phyloP scores from a whole-genome alignment of 2,797 vertebrate species.

The Enteromius radiatus region DNA sequence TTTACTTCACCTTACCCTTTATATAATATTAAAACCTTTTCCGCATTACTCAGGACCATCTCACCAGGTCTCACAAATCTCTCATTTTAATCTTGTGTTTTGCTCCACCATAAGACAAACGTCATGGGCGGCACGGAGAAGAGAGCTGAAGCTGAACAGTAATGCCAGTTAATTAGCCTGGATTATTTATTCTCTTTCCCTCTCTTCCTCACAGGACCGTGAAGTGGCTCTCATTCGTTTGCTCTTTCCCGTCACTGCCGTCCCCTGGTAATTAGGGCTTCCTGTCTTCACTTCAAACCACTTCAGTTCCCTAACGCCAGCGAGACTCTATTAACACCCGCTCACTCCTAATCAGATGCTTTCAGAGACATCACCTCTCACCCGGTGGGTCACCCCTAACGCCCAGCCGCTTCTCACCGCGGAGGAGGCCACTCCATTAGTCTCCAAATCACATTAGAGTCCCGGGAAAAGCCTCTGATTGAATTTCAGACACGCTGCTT shows the following conservation, averaged over 20 bases:
- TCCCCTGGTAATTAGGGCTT: constrained; percentile 62
- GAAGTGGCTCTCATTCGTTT: constrained; percentile 47
- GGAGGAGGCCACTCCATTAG: constrained; percentile 53
- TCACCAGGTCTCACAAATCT: background rate
- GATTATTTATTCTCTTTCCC: constrained; percentile 21
- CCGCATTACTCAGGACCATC: background rate
- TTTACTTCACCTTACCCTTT: background rate
- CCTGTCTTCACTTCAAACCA: constrained; percentile 54
- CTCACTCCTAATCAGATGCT: constrained; percentile 49
- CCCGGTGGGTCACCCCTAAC: background rate
- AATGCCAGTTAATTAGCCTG: constrained; percentile 57
- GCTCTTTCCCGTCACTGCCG: constrained; percentile 30
- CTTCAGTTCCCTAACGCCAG: constrained; percentile 33
- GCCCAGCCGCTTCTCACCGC: background rate
- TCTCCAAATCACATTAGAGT: constrained; percentile 51
- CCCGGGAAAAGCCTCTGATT: constrained; percentile 45
- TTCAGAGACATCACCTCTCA: constrained; percentile 6
- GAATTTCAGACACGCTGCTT: constrained; percentile 46
- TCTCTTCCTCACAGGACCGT: constrained; percentile 28
- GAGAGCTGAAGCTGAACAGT: constrained; percentile 39
- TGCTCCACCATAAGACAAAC: constrained; percentile 48
- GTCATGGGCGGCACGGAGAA: constrained; percentile 35
- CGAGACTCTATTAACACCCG: constrained; percentile 53
- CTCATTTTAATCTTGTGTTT: background rate
- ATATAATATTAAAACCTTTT: background rate